Evolutionary conservation across 2,797 vertebrate genomes (phyloP), one percentile per base, ranked within the genome.

Genomic region (Strix occidentalis): DNA sequence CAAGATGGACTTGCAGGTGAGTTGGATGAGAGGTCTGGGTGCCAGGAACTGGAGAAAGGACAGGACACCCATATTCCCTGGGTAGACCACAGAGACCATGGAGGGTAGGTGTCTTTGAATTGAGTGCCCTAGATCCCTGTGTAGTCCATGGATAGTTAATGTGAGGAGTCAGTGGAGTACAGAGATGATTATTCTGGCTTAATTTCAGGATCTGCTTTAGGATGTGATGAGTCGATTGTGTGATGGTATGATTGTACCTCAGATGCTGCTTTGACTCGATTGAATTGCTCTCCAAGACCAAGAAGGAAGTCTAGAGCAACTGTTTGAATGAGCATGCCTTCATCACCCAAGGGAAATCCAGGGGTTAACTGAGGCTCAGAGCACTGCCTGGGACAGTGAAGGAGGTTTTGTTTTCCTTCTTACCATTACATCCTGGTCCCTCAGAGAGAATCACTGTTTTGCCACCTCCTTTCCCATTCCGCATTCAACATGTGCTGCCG

Each of bases 201-300:
- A n/a, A 80, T 65, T 24, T 63, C 6, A 14, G 28, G 17, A 17
- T 20, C 13, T 78, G 31, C 24, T 64, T 39, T 74, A 18, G 21
- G 39, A n/a, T 45, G 31, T 17, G 17, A 48, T 9, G 18, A 61
- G 7, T 64, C 25, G 14, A 33, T 60, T 33, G n/a, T 21, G 39
- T 4, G 1, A n/a, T 7, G 31, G 8, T 33, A 48, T 0, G 1
- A 31, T 17, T 13, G 6, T 41, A 48, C 31, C 28, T 13, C 6
- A 89, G 31, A 7, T 56, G 68, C 77, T 70, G 9, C 16, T 76
- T n/a, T 39, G 28, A 24, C 11, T 35, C 23, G 5, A 1, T 1
- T 6, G 16, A 19, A 11, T 16, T 58, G 9, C 6, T 84, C 5
- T 24, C 18, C 50, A 33, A 9, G 25, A 14, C 13, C 28, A 41